phyloP scores from a whole-genome alignment of 2,113 vertebrate genomes.

The Campylomormyrus numenius region DNA sequence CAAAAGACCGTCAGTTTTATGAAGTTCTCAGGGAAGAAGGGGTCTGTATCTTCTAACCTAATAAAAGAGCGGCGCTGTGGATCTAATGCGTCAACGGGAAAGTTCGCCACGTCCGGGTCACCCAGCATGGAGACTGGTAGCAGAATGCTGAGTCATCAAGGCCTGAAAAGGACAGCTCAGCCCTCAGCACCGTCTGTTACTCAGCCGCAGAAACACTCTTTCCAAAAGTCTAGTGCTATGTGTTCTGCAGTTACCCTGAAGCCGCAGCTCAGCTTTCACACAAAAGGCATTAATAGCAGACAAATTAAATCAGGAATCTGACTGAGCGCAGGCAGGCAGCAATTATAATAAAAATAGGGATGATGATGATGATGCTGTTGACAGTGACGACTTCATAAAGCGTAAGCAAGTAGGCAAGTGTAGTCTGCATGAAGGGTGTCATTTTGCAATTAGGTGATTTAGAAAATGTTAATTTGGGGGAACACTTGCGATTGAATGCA shows the following conservation, averaged over 20 bases:
- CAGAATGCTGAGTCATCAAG: not conserved
- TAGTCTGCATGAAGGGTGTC: not conserved
- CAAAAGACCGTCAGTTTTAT: not conserved
- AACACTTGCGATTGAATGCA: not conserved
- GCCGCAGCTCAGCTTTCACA: not conserved
- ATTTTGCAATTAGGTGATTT: not conserved
- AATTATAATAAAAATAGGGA: not conserved
- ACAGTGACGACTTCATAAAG: not conserved
- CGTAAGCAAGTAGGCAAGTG: not conserved
- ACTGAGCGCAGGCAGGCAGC: not conserved
- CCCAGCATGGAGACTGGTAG: not conserved
- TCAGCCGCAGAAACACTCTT: not conserved
- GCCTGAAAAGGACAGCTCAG: not conserved
- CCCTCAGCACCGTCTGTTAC: not conserved
- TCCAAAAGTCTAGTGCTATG: not conserved
- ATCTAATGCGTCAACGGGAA: not conserved
- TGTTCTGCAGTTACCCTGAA: not conserved
- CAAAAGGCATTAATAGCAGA: not conserved
- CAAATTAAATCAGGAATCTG: not conserved
- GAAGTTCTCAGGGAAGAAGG: not conserved
- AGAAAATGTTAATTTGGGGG: not conserved
- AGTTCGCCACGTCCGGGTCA: not conserved
- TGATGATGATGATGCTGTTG: not conserved
- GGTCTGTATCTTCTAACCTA: not conserved
- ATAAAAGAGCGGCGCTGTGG: not conserved